phyloP scores from a whole-genome alignment of 2,888 invertebrate species.

The Dioctria rufipes region DNA sequence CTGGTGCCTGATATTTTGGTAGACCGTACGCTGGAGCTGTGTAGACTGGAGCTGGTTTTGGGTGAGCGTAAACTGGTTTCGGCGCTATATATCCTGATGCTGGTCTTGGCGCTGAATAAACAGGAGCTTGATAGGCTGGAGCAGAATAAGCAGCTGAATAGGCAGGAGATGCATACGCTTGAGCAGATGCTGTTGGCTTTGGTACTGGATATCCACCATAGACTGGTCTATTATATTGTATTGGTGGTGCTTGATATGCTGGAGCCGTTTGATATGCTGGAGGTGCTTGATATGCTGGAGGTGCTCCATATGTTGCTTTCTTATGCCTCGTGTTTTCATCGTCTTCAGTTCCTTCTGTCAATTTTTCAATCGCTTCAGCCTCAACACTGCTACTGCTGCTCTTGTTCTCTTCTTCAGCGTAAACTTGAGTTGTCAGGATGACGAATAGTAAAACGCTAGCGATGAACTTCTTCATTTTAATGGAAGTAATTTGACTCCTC shows the following conservation, averaged over 20 bases:
- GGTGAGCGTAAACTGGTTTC: neutral
- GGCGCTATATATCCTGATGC: neutral
- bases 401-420: slow-evolving; percentile 6
- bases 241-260: neutral
- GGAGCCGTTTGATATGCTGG: neutral
- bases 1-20: neutral
- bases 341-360: neutral
- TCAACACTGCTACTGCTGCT: neutral
- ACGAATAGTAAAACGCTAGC: slow-evolving; percentile 1
- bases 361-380: neutral
- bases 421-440: neutral
- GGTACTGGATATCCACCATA: slow-evolving; percentile 10
- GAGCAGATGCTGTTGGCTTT: neutral
- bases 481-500: neutral
- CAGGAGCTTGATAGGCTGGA: neutral
- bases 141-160: neutral
- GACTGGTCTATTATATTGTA: no score
- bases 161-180: neutral
- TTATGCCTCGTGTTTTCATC: slow-evolving; percentile 12
- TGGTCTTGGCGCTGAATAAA: neutral
- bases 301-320: slow-evolving; percentile 28
- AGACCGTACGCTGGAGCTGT: neutral
- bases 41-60: neutral
- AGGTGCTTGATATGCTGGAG: slow-evolving; percentile 11
- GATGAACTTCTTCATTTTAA: slow-evolving; percentile 22